A percentile compares a stretch with the other conserved stretches of the same genome.
Evolutionary conservation across 2,797 vertebrate species (phyloP).

Genomic region (Syndactyla subalaris): DNA sequence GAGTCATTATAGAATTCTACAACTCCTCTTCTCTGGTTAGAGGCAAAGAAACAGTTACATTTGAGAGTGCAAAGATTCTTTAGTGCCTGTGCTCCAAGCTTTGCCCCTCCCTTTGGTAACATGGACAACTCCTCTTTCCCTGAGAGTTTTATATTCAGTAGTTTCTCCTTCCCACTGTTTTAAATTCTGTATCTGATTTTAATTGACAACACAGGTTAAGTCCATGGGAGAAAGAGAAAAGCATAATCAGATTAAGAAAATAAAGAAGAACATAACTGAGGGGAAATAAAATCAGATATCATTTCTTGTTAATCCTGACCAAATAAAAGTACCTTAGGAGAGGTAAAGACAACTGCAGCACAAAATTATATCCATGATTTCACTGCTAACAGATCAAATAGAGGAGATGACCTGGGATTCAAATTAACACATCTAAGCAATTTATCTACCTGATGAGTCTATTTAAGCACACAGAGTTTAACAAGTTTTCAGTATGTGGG

Average conservation of each 20-base stretch:
- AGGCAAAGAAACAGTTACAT: background rate
- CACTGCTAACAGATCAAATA: background rate
- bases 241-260: background rate
- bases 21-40: background rate
- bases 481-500: background rate
- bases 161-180: background rate
- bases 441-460: background rate
- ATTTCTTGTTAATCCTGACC: background rate
- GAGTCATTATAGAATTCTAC: background rate
- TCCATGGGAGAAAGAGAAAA: background rate
- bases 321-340: background rate
- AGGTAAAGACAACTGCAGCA: background rate
- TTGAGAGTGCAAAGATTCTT: background rate
- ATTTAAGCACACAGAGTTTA: background rate
- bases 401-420: conserved; percentile 1
- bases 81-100: background rate
- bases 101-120: background rate
- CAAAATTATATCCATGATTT: background rate
- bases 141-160: background rate
- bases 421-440: background rate
- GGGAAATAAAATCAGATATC: background rate
- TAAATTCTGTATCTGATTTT: background rate
- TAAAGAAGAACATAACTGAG: background rate
- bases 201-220: background rate
- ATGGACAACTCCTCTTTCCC: background rate